Base-by-base conservation (phyloP, 2,888 invertebrate genomes). In the Microchrysa polita region DNA sequence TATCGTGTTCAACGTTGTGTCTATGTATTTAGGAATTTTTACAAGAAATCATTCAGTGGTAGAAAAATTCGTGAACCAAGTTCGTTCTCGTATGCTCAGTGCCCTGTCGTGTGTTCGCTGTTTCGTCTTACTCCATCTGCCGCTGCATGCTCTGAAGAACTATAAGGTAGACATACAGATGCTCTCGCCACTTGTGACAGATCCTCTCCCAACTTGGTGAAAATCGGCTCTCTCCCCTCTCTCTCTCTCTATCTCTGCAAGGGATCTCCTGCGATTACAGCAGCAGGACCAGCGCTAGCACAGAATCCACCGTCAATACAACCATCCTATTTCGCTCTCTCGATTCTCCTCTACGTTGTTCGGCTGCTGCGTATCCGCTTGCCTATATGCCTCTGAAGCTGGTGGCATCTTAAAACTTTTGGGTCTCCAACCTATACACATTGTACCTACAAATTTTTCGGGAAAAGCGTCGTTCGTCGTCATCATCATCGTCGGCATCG, bases 1-100 rank as follows among this genome's bases (percentile, higher is more conserved):
- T 34, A 40, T 42, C 16, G 61, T 61, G 42, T 61, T 44, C 48
- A 18, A 14, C 4, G 65, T 44, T 23, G 65, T 65, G n/a, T n/a
- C n/a, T n/a, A 48, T 23, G 40, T 65, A 65, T 44, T 55, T 42
- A 34, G 7, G n/a, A 40, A 69, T 42, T 69, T 69, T 69, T 69
- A 67, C 57, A 69, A 57, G 69, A 20, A 69, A 57, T 57, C 55
- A 55, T 52, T 55, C 42, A 69, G 55, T 22, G 65, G n/a, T n/a
- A n/a, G n/a, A 23, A 57, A 69, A 69, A 69, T 40, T 57, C 27
- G 55, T 57, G 69, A 55, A 22, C 55, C 55, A 10, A 40, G 27
- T 42, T 12, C n/a, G 27, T 23, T 22, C 7, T 16, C 4, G 7
- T n/a, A n/a, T n/a, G 5, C 20, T 34, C 60, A 10, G 2, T 65